These are phyloP conservation scores for Labia minor DNA, from an alignment of 2,888 invertebrate species.

Conservation along the genomic window DNA sequence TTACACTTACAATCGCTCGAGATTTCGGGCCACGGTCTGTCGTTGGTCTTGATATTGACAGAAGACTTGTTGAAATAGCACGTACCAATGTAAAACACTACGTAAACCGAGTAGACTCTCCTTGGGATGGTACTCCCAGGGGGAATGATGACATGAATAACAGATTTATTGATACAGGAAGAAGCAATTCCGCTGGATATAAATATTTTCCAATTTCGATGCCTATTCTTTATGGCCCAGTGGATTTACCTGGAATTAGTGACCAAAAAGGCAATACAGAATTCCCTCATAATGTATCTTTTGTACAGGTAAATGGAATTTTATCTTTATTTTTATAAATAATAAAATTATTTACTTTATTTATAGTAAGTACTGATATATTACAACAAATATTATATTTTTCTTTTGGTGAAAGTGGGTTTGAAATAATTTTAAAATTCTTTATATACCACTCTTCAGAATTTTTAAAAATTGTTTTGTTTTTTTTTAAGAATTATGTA, in stretches of 20 bases:
- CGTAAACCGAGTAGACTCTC: conserved; percentile 41
- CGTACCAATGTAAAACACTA: conserved; percentile 63
- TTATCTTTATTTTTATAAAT: conserved; percentile 15
- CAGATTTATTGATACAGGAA: neutral
- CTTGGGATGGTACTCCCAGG: conserved; percentile 29
- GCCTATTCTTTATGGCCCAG: conserved; percentile 74
- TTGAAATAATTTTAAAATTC: no score
- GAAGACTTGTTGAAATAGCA: conserved; percentile 65
- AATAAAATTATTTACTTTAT: conserved; percentile 19
- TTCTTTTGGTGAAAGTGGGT: neutral
- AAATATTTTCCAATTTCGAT: conserved; percentile 75
- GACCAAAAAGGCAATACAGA: conserved; percentile 38
- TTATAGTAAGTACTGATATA: conserved; percentile 15
- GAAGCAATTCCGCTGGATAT: conserved; percentile 28
- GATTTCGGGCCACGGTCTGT: conserved; percentile 76
- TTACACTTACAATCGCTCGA: conserved; percentile 81
- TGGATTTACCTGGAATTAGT: conserved; percentile 47
- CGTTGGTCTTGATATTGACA: conserved; percentile 91
- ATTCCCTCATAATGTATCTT: conserved; percentile 84
- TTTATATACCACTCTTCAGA: no score
- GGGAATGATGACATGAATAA: neutral
- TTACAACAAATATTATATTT: conserved; percentile 16
- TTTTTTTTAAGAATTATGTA: no score
- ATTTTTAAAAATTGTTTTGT: no score
- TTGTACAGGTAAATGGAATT: conserved; percentile 58